Conservation (phyloP, 2,113 vertebrate genomes). For the Oenanthe melanoleuca region DNA sequence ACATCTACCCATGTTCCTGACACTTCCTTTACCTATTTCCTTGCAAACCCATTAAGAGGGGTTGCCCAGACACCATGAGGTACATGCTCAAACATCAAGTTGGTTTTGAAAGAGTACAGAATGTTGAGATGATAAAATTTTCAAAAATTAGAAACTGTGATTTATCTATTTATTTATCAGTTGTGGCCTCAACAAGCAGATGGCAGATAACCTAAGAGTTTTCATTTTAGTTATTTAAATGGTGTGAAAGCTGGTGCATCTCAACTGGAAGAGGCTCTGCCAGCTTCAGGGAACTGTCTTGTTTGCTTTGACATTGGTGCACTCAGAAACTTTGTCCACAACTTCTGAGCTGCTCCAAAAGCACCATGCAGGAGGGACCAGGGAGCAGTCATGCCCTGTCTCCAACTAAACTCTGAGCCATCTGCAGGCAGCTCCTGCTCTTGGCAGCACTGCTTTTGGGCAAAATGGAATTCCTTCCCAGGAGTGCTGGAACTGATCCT, state of each 20-base stretch:
- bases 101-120: neutral
- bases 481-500: neutral
- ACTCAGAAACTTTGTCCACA: neutral
- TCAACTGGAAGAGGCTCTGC: neutral
- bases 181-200: neutral
- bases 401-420: neutral
- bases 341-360: neutral
- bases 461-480: neutral
- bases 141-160: neutral
- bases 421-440: neutral
- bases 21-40: neutral
- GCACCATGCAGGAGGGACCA: neutral
- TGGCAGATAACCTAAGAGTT: neutral
- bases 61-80: neutral
- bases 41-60: neutral
- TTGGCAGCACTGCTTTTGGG: neutral
- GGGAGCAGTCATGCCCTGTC: neutral
- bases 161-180: constrained; percentile 2
- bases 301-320: neutral
- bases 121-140: neutral
- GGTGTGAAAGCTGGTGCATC: neutral
- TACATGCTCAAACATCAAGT: neutral
- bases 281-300: neutral
- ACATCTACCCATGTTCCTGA: neutral
- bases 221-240: neutral